Evolutionary conservation across 2,113 vertebrate species (phyloP).

Genomic region (Pagrus major): DNA sequence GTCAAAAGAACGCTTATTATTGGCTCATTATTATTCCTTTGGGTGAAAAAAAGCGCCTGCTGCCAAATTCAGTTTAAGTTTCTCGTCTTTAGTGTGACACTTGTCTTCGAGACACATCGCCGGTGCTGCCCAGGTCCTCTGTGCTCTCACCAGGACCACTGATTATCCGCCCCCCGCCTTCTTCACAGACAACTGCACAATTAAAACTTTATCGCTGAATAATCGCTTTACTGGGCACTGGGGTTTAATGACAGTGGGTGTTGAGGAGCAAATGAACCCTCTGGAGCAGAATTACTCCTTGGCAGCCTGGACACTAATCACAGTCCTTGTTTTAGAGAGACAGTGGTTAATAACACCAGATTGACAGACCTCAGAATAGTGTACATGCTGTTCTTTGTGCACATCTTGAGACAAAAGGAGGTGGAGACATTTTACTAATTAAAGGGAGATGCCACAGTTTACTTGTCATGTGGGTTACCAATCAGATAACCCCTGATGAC

Average conservation of each 20-base stretch:
- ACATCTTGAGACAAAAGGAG: background rate
- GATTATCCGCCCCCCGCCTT: conserved; percentile 61
- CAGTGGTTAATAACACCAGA: conserved; percentile 22
- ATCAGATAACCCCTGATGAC: background rate
- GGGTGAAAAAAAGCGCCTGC: conserved; percentile 7
- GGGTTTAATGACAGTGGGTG: conserved; percentile 70
- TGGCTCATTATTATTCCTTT: conserved; percentile 1
- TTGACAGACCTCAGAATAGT: conserved; percentile 27
- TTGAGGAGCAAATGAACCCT: conserved; percentile 68
- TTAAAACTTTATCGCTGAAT: conserved; percentile 82
- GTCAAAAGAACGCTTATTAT: conserved; percentile 20
- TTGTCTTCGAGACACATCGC: conserved; percentile 46
- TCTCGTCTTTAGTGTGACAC: conserved; percentile 45
- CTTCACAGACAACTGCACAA: conserved; percentile 67
- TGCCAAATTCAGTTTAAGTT: conserved; percentile 42
- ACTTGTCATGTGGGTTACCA: no score
- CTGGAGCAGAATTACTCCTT: conserved; percentile 56
- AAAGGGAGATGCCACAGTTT: background rate
- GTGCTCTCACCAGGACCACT: conserved; percentile 51
- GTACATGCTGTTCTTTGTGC: background rate
- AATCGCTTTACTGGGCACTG: conserved; percentile 68
- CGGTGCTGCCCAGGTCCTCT: conserved; percentile 10
- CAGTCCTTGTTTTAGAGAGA: conserved; percentile 55
- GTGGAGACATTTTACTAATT: background rate
- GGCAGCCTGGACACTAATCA: conserved; percentile 67